phyloP scores from a whole-genome alignment of 2,113 vertebrate species.

The Alaudala cheleensis region DNA sequence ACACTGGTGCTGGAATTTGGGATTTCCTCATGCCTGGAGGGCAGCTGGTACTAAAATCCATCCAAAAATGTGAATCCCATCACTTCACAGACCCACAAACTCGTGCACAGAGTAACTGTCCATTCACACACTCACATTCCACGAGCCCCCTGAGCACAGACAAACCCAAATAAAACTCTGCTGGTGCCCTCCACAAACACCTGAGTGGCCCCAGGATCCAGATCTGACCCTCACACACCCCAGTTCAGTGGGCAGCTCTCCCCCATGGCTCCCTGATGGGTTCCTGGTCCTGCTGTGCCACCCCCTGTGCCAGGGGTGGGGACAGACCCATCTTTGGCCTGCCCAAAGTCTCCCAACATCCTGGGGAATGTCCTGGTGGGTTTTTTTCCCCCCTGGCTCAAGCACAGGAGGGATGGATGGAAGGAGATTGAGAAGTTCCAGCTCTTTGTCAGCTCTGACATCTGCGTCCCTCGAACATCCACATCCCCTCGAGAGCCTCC shows the following conservation, averaged over 20 bases:
- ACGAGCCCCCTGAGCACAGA: fast-evolving
- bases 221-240: background rate
- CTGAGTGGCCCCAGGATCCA: background rate
- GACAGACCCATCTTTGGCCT: background rate
- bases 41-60: background rate
- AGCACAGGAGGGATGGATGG: fast-evolving
- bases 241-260: fast-evolving
- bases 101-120: background rate
- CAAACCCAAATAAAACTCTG: background rate
- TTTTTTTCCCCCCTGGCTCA: background rate
- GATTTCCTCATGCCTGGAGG: background rate
- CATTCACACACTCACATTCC: background rate
- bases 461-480: background rate
- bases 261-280: fast-evolving
- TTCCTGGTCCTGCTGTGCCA: background rate
- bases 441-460: background rate
- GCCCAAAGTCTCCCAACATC: background rate
- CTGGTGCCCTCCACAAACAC: background rate
- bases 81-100: background rate
- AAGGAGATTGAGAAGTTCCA: background rate
- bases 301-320: fast-evolving
- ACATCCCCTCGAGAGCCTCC: background rate
- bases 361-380: background rate
- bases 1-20: background rate
- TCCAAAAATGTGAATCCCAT: background rate